A percentile compares a stretch with the other conserved stretches of the same genome.
Conservation (phyloP, 2,797 vertebrate species). For the Antennarius maculatus region DNA sequence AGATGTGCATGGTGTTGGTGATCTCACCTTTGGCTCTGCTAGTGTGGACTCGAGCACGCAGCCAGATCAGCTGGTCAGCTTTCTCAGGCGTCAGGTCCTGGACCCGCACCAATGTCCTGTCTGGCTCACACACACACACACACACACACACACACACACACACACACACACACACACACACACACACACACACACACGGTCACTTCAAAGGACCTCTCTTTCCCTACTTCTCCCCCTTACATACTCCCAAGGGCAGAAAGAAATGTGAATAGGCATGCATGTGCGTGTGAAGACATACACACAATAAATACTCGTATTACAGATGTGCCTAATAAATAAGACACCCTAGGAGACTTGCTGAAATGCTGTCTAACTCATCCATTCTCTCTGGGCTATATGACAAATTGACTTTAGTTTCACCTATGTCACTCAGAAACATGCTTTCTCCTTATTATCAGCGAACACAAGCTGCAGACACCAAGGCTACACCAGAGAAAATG, state of each 20-base stretch:
- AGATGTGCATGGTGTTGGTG: constrained; percentile 7
- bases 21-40: constrained; percentile 98
- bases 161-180: constrained; percentile 11
- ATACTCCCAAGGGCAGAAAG: constrained; percentile 54
- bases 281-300: constrained; percentile 47
- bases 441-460: constrained; percentile 58
- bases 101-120: constrained; percentile 87
- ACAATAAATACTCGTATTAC: constrained; percentile 74
- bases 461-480: constrained; percentile 50
- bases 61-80: constrained; percentile 92
- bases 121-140: constrained; percentile 76
- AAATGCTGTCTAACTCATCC: constrained; percentile 59
- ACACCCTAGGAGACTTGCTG: constrained; percentile 68
- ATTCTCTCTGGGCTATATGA: constrained; percentile 63
- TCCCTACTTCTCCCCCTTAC: constrained; percentile 8
- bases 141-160: constrained; percentile 13
- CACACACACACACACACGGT: constrained; percentile 9
- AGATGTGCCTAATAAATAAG: constrained; percentile 75
- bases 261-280: constrained; percentile 50
- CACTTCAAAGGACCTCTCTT: constrained; percentile 67
- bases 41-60: constrained; percentile 95
- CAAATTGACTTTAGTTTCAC: constrained; percentile 77
- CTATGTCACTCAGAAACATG: constrained; percentile 67
- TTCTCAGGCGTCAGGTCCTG: constrained; percentile 88
- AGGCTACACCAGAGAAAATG: constrained; percentile 58